phyloP scores from a whole-genome alignment of 2,113 vertebrate genomes.

The Rhabdomys dilectus region DNA sequence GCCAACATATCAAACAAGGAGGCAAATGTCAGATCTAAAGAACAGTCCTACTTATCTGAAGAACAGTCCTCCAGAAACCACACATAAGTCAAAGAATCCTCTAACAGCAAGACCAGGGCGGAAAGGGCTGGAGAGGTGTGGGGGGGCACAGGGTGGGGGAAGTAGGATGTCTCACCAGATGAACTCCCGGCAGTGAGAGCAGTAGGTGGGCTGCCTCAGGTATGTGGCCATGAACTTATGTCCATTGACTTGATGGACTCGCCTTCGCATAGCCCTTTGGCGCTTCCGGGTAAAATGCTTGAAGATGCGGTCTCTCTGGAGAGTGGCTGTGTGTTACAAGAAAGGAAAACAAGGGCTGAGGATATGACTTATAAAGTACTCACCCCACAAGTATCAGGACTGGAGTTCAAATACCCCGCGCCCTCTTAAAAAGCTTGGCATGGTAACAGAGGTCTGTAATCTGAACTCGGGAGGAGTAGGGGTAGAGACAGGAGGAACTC shows the following conservation, averaged over 20 bases:
- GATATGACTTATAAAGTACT: not conserved
- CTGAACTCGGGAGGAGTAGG: not conserved
- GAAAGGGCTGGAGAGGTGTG: no score
- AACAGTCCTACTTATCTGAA: not conserved
- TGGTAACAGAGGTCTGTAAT: not conserved
- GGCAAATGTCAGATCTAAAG: slow-evolving; percentile 11
- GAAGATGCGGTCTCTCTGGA: slow-evolving; percentile 88
- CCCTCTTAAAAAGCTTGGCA: not conserved
- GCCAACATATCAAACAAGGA: not conserved
- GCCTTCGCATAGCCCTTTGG: slow-evolving; percentile 93
- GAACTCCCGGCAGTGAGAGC: slow-evolving; percentile 98
- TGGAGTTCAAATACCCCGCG: not conserved
- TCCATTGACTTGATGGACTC: slow-evolving; percentile 97
- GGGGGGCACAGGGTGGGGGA: no score
- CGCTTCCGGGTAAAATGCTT: slow-evolving; percentile 95
- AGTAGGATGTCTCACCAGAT: slow-evolving; percentile 93
- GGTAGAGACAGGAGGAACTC: not conserved
- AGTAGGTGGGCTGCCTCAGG: slow-evolving; percentile 97
- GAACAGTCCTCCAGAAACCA: not conserved
- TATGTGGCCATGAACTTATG: slow-evolving; percentile 99
- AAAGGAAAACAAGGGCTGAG: not conserved
- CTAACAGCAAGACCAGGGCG: not conserved
- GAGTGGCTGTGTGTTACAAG: slow-evolving; percentile 82
- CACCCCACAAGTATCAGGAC: not conserved
- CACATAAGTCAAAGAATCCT: not conserved